These are phyloP conservation scores for Trichomycterus rosablanca DNA, from an alignment of 2,113 vertebrate genomes.

Conservation along the genomic window DNA sequence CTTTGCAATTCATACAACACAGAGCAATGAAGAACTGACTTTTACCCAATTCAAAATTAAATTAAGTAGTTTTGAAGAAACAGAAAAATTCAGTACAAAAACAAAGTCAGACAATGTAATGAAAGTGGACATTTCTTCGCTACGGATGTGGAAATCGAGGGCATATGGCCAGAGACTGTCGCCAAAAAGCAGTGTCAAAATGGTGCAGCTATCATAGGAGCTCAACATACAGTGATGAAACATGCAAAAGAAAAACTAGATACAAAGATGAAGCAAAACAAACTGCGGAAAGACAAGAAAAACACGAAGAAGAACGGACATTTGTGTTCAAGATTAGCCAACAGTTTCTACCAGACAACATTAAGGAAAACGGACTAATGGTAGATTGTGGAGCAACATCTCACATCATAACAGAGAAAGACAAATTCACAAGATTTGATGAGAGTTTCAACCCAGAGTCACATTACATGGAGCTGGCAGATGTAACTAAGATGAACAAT, in stretches of 20 bases:
- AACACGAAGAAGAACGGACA: not conserved
- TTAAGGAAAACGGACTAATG: not conserved
- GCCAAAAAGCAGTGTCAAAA: not conserved
- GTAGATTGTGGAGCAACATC: conserved; percentile 16
- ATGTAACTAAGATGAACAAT: not conserved
- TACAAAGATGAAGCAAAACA: not conserved
- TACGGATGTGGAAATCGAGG: not conserved
- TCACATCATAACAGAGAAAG: not conserved
- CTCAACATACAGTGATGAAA: not conserved
- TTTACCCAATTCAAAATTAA: conserved; percentile 32
- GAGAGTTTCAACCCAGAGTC: not conserved
- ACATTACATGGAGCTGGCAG: conserved; percentile 12
- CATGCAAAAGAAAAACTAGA: not conserved
- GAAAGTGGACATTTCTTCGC: not conserved
- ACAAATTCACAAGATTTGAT: conserved; percentile 13
- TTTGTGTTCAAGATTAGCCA: not conserved
- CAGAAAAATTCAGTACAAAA: conserved; percentile 7
- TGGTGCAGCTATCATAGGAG: not conserved
- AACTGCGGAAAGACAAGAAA: not conserved
- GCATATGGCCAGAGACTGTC: not conserved
- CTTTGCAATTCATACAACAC: conserved; percentile 20
- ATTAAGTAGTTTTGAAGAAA: conserved; percentile 26
- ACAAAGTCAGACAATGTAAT: not conserved
- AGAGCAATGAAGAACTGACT: conserved; percentile 8
- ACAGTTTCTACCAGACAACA: not conserved